phyloP scores from a whole-genome alignment of 2,888 invertebrate genomes.

The Plebejus melissa region DNA sequence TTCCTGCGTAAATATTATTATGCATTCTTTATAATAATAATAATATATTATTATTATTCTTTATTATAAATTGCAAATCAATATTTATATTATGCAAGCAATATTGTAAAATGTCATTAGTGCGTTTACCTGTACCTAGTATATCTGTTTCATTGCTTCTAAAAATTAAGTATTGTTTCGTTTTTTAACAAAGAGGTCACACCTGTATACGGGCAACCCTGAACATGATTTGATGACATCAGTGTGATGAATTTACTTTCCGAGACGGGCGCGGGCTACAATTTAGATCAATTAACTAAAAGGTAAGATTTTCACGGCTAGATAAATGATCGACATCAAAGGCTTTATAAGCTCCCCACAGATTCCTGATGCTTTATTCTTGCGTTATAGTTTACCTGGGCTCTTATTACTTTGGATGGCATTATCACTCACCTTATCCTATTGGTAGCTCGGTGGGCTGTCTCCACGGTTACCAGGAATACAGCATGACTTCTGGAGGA shows the following conservation, averaged over 20 bases:
- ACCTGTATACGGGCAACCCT: background rate
- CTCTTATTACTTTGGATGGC: background rate
- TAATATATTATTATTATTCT: background rate
- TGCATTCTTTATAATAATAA: background rate
- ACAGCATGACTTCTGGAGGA: conserved; percentile 99
- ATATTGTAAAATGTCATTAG: background rate
- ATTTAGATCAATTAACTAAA: background rate
- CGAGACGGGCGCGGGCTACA: background rate
- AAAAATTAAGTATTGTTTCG: too few species aligned
- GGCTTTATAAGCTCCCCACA: too few species aligned
- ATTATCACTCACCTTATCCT: conserved; percentile 61
- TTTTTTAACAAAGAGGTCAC: too few species aligned
- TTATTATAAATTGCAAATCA: background rate
- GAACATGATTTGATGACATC: conserved; percentile 7
- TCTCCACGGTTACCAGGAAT: conserved; percentile 98
- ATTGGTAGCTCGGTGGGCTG: conserved; percentile 73
- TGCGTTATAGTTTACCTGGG: background rate
- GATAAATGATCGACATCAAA: too few species aligned
- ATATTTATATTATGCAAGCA: background rate
- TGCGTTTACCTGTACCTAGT: background rate
- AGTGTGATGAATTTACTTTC: conserved; percentile 8
- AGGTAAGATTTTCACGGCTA: background rate
- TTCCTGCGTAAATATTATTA: conserved; percentile 17
- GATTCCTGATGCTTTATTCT: too few species aligned
- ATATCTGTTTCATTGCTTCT: background rate